Base-by-base conservation (phyloP, 2,797 vertebrate species). In the Acipenser transmontanus region DNA sequence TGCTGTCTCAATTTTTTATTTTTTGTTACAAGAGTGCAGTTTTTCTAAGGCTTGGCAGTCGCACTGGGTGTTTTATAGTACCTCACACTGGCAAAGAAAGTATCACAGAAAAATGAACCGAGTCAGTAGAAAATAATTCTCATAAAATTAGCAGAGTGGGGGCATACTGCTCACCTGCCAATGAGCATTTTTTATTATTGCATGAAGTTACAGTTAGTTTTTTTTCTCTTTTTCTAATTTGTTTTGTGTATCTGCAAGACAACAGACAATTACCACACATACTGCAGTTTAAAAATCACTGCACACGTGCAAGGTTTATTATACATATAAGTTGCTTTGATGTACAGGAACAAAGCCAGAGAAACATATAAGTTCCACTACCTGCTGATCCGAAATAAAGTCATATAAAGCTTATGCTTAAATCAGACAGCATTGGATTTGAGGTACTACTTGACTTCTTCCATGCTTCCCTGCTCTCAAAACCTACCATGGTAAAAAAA, bases 321-420 rank as follows among this genome's bases (percentile, higher is more conserved):
- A 52, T 65, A 49, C 69, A 34, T 56, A 64, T 71, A 60, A 61
- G 65, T 49, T 64, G 61, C 51, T 57, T 66, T 61, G 67, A 64
- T 47, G 7, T 54, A 61, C 71, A 69, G 67, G 62, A 69, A 67
- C 63, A 13, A 34, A 13, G 52, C 65, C 71, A 69, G 47, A 57
- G 71, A 72, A 68, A 72, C 60, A 67, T 47, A 65, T 68, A 64
- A 64, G 65, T 71, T 66, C 61, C 61, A 34, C 69, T 62, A 64
- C 73, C 54, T 61, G 66, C 65, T 66, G 57, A 72, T 69, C 62
- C 7, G 47, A 66, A 66, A 66, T 59, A 62, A 52, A 49, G 66
- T 71, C 65, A 66, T 49, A 66, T 49, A 66, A 67, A 73, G 66
- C 59, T 71, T 66, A 67, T 62, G 50, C 69, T 68, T 64, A 65